Conservation (phyloP, 2,113 vertebrate genomes). For the Xenopus tropicalis region UCB_Xtro_10.0 CM004446.2:98053501-98054000, state of each 20-base stretch:
- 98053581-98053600: slow-evolving; percentile 27
- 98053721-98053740: slow-evolving; percentile 78
- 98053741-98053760: slow-evolving; percentile 81
- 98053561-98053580: slow-evolving; percentile 5
- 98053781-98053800: slow-evolving; percentile 45
- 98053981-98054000: slow-evolving; percentile 61
- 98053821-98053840: slow-evolving; percentile 81
- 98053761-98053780: slow-evolving; percentile 57
- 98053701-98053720: slow-evolving; percentile 71
- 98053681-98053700: slow-evolving; percentile 67
- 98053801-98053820: slow-evolving; percentile 85
- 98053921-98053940: slow-evolving; percentile 77
- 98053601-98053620: slow-evolving; percentile 37
- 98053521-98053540: slow-evolving; percentile 24
- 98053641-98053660: slow-evolving; percentile 38
- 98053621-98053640: slow-evolving; percentile 23
- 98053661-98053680: slow-evolving; percentile 43
- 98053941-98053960: slow-evolving; percentile 86
- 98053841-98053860: slow-evolving; percentile 87
- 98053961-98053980: slow-evolving; percentile 78
- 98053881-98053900: slow-evolving; percentile 83
- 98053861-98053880: slow-evolving; percentile 83
- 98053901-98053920: slow-evolving; percentile 69
- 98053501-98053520: slow-evolving; percentile 12
- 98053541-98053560: slow-evolving; percentile 22